Base-by-base conservation (phyloP, 23 tunicate genomes). In the Phallusia fumigata region DNA sequence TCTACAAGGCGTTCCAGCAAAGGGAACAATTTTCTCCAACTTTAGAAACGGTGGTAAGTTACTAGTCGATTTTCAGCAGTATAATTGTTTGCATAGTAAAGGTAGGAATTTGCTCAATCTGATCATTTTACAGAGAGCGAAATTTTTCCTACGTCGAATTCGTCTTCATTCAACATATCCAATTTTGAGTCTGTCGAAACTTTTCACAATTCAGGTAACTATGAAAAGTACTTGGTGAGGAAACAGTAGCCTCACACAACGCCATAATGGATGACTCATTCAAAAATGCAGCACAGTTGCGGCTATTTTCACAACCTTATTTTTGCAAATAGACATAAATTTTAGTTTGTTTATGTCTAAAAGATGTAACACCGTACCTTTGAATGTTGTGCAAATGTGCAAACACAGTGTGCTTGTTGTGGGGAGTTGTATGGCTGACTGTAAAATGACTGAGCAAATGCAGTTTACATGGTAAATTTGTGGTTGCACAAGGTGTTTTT, bases 131-230 rank as follows among this genome's bases (percentile, higher is more conserved):
- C 72, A 85, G 88, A 85, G 79, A 78, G 53, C 81, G 83, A 78
- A 85, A 85, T 85, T 85, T 78, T 30, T 69, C 78, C 88, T 69
- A 31, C 69, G 1, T 85, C 64, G 88, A 69, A 65, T 30, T 79
- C 88, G 35, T 78, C 83, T 65, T 8, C 78, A 8, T 35, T 52
- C 83, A 79, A 76, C 79, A 85, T 85, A 78, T 85, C 88, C 65
- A 53, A 53, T 78, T 30, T 52, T 75, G 69, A 85, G 32, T 40
- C 31, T 79, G 30, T 73, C 51, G 49, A 30, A 65, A 30, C 65
- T 78, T 33, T 15, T 30, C 19, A 79, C 52, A 33, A 53, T 24
- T 49, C 88, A 84, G 88, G 88, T 84, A 84, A 53, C 53, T 81
- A 18, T 58, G 28, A 22, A 58, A 58, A 24, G 69, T 22, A 13